Evolutionary conservation across 92 coral and sea anemone genomes (phyloP).

Genomic region (Parazoanthus darwini): DNA sequence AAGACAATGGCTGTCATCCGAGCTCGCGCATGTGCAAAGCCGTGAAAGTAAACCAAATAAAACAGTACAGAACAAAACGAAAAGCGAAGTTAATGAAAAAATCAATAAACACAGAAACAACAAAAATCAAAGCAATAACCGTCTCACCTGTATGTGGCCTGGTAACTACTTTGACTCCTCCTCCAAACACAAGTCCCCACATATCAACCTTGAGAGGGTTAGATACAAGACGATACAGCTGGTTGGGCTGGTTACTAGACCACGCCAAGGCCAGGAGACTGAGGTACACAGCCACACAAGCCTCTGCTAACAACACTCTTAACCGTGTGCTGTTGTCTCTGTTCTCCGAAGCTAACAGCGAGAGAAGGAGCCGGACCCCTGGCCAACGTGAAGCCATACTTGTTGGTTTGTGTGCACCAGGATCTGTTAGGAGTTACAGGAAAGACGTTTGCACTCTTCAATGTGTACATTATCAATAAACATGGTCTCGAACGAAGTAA

Average conservation of each 20-base stretch:
- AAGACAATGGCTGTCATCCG: too few relatives aligned
- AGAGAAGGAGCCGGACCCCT: slow-evolving; percentile 90
- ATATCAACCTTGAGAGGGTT: slow-evolving; percentile 83
- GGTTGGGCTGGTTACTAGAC: slow-evolving; percentile 91
- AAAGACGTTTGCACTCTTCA: too few relatives aligned
- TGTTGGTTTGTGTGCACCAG: slow-evolving; percentile 54
- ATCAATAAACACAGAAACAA: not conserved
- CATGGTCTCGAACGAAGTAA: too few relatives aligned
- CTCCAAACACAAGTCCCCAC: slow-evolving; percentile 99
- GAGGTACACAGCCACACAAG: slow-evolving; percentile 94
- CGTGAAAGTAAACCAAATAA: not conserved
- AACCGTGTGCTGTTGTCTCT: slow-evolving; percentile 92
- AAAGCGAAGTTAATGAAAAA: too few relatives aligned
- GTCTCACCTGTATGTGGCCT: slow-evolving; percentile 57
- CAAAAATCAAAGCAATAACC: not conserved
- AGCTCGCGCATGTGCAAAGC: too few relatives aligned
- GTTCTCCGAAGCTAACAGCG: slow-evolving; percentile 86
- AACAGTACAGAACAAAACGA: too few relatives aligned
- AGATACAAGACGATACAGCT: slow-evolving; percentile 77
- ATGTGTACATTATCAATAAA: too few relatives aligned
- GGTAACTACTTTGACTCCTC: slow-evolving; percentile 75
- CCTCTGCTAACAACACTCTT: slow-evolving; percentile 84
- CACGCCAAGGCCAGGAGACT: slow-evolving; percentile 91
- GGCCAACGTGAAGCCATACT: slow-evolving; percentile 93
- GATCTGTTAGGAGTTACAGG: slow-evolving; percentile 11